phyloP scores from a whole-genome alignment of 2,888 invertebrate species.

The Drosophila recens region DNA sequence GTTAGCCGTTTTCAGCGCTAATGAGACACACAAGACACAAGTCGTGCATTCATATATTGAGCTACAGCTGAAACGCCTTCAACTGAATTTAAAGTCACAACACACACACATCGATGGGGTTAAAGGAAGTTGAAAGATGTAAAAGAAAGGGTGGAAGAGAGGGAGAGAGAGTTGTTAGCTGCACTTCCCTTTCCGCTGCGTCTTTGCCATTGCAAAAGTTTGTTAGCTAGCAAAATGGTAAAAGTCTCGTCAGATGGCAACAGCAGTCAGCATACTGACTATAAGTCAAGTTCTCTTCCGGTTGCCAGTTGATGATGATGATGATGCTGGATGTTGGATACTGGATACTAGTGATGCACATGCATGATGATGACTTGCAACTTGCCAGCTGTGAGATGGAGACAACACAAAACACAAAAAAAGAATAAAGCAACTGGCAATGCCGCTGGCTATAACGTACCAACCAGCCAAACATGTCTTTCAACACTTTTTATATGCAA shows the following conservation, averaged over 20 bases:
- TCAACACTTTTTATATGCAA: conserved; percentile 74
- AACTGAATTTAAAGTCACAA: conserved; percentile 54
- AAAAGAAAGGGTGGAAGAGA: background rate
- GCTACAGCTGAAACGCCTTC: conserved; percentile 31
- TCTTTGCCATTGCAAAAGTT: conserved; percentile 54
- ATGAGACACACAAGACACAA: conserved; percentile 60
- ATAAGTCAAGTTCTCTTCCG: conserved; percentile 84
- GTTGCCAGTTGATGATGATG: conserved; percentile 51
- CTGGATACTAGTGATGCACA: conserved; percentile 21
- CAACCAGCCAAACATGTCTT: conserved; percentile 53
- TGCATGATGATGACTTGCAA: conserved; percentile 52
- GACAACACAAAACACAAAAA: conserved; percentile 40
- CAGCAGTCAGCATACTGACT: conserved; percentile 22
- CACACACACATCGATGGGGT: conserved; percentile 11
- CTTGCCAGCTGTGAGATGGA: conserved; percentile 5
- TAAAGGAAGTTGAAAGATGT: background rate
- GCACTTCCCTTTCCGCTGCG: conserved; percentile 80
- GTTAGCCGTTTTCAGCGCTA: conserved; percentile 47
- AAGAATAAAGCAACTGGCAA: conserved; percentile 45
- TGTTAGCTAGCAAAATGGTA: conserved; percentile 38
- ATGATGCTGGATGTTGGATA: background rate
- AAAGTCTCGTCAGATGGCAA: conserved; percentile 16
- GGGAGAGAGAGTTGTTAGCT: conserved; percentile 14
- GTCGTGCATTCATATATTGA: conserved; percentile 34
- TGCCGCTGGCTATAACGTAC: conserved; percentile 54